Base-by-base conservation (phyloP, 2,888 invertebrate genomes). In the Diabrotica balteata region DNA sequence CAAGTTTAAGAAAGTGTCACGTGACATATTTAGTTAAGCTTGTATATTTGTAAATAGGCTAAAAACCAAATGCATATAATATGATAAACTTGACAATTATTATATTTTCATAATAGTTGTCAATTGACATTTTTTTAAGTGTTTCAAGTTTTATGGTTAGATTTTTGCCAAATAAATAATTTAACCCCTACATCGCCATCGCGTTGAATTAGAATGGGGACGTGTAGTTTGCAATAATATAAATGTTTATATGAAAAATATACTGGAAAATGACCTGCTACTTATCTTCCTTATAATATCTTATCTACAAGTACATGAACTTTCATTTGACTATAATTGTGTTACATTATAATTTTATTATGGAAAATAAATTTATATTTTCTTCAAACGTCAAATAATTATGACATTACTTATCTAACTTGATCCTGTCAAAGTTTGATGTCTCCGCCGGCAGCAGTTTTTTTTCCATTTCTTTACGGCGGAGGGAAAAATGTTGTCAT, bases 1-100 rank as follows among this genome's bases (percentile, higher is more conserved):
- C 83, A 83, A 83, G 51, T 64, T 58, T 64, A 58, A 63, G 65
- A 73, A 77, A 80, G 81, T 83, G 82, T 82, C 81, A 81, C 79
- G 81, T 82, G 81, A 81, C 80, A 83, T 83, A 82, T 80, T 81
- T 77, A 79, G 58, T 59, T 64, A 77, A 79, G 81, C 81, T 74
- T 83, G 84, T 84, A 84, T 80, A 83, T 83, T 83, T 83, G 83
- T 83, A 83, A 77, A 83, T 83, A 83, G 75, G 80, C 80, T 79
- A 79, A 80, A 78, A 57, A 44, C 17, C 44, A 57, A 57, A 59
- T 70, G 68, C 64, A 67, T 69, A 67, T 63, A 61, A 68, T 68
- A 69, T 69, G 67, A 61, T 66, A 52, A 60, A 68, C 61, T 66
- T 63, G 66, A 46, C 67, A 67, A 70, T 69, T 59, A 66, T 69